Conservation (phyloP, 2,113 vertebrate species). For the Tympanuchus pallidicinctus region DNA sequence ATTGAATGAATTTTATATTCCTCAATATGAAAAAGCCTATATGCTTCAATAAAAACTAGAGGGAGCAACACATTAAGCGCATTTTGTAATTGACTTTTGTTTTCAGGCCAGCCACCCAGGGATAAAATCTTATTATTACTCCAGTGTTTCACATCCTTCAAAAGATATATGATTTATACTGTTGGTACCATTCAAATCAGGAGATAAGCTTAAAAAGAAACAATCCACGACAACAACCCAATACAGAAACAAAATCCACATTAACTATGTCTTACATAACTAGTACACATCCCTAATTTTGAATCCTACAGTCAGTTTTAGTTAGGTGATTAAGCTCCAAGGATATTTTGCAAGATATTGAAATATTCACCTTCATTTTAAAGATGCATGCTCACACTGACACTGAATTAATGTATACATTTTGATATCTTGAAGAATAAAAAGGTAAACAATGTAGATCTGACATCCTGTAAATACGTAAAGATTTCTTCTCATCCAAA, state of each 20-base stretch:
- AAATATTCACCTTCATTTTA: neutral
- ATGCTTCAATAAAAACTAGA: conserved; percentile 22
- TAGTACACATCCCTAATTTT: neutral
- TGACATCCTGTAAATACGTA: neutral
- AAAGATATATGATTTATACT: neutral
- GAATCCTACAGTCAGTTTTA: neutral
- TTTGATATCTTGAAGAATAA: neutral
- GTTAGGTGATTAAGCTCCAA: neutral
- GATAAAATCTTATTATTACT: conserved; percentile 12
- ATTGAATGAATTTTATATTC: neutral
- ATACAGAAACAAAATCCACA: neutral
- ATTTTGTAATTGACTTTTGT: conserved; percentile 32
- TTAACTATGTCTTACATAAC: neutral
- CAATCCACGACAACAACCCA: too few species aligned
- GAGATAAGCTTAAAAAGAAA: neutral
- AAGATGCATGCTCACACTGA: neutral
- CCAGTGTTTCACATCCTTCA: conserved; percentile 8
- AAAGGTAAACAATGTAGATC: neutral
- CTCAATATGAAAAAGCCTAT: neutral
- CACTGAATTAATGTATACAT: neutral
- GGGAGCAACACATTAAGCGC: neutral
- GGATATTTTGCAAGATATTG: neutral
- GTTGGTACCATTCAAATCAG: neutral
- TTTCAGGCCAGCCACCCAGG: conserved; percentile 3
- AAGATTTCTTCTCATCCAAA: neutral